phyloP scores from a whole-genome alignment of 2,888 invertebrate genomes.

The Synergus japonicus region DNA sequence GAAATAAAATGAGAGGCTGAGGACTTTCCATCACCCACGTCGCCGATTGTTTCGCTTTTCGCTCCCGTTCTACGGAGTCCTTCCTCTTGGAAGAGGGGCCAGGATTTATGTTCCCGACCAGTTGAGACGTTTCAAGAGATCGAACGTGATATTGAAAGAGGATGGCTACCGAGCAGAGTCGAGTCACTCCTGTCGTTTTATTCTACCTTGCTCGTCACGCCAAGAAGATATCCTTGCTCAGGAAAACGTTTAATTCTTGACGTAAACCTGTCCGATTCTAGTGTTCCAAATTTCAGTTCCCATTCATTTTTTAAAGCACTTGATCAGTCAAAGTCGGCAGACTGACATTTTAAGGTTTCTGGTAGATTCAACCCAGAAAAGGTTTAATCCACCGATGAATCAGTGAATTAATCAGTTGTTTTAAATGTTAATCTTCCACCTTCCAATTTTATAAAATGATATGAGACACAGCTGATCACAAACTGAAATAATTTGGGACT shows the following conservation, averaged over 20 bases:
- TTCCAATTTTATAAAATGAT: too few species aligned
- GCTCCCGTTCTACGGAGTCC: constrained; percentile 59
- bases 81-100: constrained; percentile 60
- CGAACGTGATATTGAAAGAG: constrained; percentile 65
- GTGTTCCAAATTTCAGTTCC: background rate
- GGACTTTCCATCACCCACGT: constrained; percentile 71
- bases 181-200: constrained; percentile 53
- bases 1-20: constrained; percentile 35
- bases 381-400: too few species aligned
- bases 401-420: too few species aligned
- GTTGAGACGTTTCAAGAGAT: constrained; percentile 76
- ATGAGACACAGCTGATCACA: too few species aligned
- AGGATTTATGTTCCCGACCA: constrained; percentile 74
- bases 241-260: constrained; percentile 26
- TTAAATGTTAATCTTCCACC: too few species aligned
- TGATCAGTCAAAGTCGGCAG: background rate
- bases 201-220: constrained; percentile 54
- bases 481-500: too few species aligned
- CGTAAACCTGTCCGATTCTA: background rate
- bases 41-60: constrained; percentile 71
- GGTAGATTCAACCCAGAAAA: too few species aligned
- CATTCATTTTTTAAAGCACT: background rate
- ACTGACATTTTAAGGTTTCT: background rate
- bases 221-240: background rate
- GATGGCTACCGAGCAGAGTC: constrained; percentile 61